These are phyloP conservation scores for Bos indicus DNA, from an alignment of 2,113 vertebrate species.

Conservation along the genomic window DNA sequence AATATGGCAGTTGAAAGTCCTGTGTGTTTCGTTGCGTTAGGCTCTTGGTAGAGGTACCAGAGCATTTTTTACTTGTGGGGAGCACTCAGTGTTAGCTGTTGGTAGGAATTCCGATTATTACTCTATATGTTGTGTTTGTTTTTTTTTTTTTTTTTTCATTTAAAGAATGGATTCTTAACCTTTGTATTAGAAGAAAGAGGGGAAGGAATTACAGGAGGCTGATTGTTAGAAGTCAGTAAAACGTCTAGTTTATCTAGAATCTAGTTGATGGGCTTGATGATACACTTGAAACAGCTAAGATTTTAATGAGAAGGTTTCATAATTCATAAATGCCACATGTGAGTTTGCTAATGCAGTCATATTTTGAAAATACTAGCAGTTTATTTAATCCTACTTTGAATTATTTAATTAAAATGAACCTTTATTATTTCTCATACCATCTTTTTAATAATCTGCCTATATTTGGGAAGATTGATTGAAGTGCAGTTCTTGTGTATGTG, in stretches of 20 bases:
- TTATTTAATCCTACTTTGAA: slow-evolving; percentile 26
- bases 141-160: neutral
- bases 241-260: neutral
- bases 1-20: neutral
- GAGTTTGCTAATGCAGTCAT: neutral
- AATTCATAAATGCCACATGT: neutral
- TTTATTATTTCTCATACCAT: neutral
- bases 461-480: neutral
- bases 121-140: neutral
- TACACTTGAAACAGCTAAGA: neutral
- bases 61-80: neutral
- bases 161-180: neutral
- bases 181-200: neutral
- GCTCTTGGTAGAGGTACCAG: neutral
- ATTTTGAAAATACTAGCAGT: slow-evolving; percentile 28
- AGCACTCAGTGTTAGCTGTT: neutral
- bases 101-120: neutral
- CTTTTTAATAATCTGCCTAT: neutral
- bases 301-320: slow-evolving; percentile 31
- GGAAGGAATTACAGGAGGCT: neutral
- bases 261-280: neutral
- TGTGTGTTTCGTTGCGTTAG: neutral
- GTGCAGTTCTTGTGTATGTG: neutral
- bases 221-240: slow-evolving; percentile 6
- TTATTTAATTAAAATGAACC: slow-evolving; percentile 12